phyloP scores from a whole-genome alignment of 2,113 vertebrate genomes.

The Chinchilla lanigera region DNA sequence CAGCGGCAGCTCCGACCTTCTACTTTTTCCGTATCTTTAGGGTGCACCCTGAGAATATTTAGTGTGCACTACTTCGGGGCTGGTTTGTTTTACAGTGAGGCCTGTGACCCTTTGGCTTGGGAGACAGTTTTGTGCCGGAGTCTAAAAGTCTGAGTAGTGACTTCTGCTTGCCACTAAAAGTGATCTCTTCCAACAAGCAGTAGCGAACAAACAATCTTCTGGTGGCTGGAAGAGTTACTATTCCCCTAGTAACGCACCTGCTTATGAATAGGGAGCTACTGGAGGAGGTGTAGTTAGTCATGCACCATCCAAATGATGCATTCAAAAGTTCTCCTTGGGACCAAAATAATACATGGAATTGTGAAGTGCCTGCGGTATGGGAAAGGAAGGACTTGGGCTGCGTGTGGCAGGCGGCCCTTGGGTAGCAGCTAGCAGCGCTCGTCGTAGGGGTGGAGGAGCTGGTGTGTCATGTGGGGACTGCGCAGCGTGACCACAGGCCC shows the following conservation, averaged over 20 bases:
- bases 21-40: slow-evolving; percentile 15
- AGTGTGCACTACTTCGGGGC: neutral
- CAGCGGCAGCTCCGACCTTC: neutral
- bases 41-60: neutral
- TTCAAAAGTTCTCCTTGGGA: neutral
- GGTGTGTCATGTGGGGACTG: neutral
- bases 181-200: neutral
- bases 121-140: neutral
- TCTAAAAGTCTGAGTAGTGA: neutral
- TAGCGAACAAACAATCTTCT: neutral
- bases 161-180: neutral
- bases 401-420: neutral
- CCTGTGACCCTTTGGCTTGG: neutral
- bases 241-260: neutral
- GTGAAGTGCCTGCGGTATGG: neutral
- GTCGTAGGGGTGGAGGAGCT: too few relatives aligned
- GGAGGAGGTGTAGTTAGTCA: neutral
- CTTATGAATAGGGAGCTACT: slow-evolving; percentile 21
- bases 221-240: neutral
- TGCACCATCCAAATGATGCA: neutral
- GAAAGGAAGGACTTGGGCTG: neutral
- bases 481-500: neutral
- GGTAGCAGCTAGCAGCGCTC: neutral
- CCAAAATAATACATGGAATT: slow-evolving; percentile 15
- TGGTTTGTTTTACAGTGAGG: slow-evolving; percentile 20